A percentile compares a stretch with the other conserved stretches of the same genome.
phyloP scores from a whole-genome alignment of 2,113 vertebrate species.

The Aegotheles bennettii region DNA sequence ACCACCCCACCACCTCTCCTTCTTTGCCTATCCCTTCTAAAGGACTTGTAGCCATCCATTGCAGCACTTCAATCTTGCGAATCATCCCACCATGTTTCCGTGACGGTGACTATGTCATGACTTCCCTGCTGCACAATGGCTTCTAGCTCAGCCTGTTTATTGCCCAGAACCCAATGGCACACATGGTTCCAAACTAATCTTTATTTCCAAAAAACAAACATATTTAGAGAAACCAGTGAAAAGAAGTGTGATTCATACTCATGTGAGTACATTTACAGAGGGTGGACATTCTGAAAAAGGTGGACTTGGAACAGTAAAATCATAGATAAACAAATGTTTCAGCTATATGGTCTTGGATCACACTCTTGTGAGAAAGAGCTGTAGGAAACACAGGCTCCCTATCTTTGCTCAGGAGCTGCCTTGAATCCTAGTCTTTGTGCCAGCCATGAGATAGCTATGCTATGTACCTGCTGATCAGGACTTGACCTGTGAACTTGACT shows the following conservation, averaged over 20 bases:
- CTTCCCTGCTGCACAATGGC: too few species aligned
- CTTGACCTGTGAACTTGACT: not conserved
- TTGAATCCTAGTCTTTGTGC: not conserved
- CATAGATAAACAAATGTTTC: not conserved
- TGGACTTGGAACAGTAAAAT: not conserved
- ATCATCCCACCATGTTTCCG: too few species aligned
- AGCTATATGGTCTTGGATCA: not conserved
- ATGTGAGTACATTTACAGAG: not conserved
- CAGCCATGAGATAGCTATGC: not conserved
- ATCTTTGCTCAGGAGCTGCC: not conserved
- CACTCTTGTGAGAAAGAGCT: not conserved
- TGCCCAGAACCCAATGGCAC: not conserved
- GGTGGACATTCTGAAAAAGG: not conserved
- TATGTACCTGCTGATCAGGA: fast-evolving
- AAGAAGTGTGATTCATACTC: too few species aligned
- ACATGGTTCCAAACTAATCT: not conserved
- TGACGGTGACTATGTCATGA: too few species aligned
- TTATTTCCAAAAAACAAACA: not conserved
- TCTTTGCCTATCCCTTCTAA: too few species aligned
- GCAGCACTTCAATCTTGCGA: too few species aligned
- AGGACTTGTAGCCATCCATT: too few species aligned
- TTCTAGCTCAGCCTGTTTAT: too few species aligned
- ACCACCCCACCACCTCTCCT: too few species aligned
- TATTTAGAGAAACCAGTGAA: not conserved
- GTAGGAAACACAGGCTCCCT: not conserved